Evolutionary conservation across 2,113 vertebrate species (phyloP), one percentile per base, ranked within the genome.

Genomic region (Phaethornis superciliosus): DNA sequence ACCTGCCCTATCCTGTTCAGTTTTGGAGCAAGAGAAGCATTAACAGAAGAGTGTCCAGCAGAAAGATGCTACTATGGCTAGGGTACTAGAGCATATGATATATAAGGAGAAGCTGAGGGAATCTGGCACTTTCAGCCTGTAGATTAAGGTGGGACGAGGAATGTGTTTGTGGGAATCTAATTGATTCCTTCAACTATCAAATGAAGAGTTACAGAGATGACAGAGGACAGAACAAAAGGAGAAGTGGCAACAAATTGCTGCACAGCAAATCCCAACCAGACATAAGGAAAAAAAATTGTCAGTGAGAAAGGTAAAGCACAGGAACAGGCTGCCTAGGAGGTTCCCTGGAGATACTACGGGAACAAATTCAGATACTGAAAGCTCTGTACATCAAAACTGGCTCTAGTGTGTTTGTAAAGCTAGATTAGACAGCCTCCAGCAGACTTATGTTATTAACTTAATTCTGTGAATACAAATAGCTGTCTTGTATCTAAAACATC

Each of bases 341-440:
- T 30, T 88, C 49, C 65, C 37, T 28, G 17, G 47, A 51, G 47
- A 77, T 7, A 67, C 0, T 40, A 19, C 15, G 58, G 4, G 78
- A 24, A 63, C 71, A 71, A 91, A 90, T 30, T 69, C 44, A 80
- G 23, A 30, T 64, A n/a, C 65, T 87, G 47, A 87, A 81, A 47
- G 69, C 27, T 51, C 22, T 70, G 16, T n/a, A 23, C 8, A 3
- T 55, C 7, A 7, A 80, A 60, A 35, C 11, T 47, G 33, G 49
- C 30, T 8, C 49, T 62, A 15, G 15, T 85, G 49, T 92, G 59
- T 85, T 24, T 32, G 35, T 6, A 77, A 77, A 17, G 30, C 68
- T 80, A 84, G 56, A 76, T 47, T 16, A 69, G 49, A 54, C 7
- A 7, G 46, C 12, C 19, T 85, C 59, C n/a, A 74, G 46, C 15